Conservation (phyloP, 2,888 invertebrate species). For the Sminthurinus aureus region DNA sequence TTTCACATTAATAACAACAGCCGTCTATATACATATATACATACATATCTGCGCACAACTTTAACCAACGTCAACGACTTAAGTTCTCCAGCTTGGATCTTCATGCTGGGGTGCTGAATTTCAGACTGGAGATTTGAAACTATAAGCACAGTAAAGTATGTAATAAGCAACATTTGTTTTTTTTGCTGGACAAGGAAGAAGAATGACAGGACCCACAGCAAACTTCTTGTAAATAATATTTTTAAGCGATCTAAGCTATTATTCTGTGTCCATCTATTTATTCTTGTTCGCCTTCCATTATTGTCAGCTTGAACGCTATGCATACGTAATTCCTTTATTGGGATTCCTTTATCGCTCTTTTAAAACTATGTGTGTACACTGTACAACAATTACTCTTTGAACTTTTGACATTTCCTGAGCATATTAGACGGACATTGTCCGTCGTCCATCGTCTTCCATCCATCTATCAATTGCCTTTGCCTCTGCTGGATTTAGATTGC, state of each 20-base stretch:
- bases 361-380: not conserved
- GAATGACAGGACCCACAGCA: conserved; percentile 18
- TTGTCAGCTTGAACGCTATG: not conserved
- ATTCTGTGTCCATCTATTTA: not conserved
- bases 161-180: not conserved
- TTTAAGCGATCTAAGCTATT: not conserved
- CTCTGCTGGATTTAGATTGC: too few species aligned
- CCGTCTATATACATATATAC: not conserved
- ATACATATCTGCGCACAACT: not conserved
- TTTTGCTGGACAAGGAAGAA: not conserved
- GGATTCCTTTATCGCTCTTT: not conserved
- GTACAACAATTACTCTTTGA: not conserved
- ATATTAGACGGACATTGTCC: not conserved
- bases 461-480: too few species aligned
- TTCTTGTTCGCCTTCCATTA: not conserved
- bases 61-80: not conserved
- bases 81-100: not conserved
- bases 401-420: not conserved
- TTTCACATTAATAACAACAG: conserved; percentile 55
- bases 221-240: not conserved
- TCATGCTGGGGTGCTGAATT: too few species aligned
- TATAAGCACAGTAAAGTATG: not conserved
- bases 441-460: not conserved
- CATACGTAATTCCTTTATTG: not conserved
- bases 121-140: too few species aligned